Base-by-base conservation (phyloP, 2,113 vertebrate genomes). In the Peucedramus taeniatus region DNA sequence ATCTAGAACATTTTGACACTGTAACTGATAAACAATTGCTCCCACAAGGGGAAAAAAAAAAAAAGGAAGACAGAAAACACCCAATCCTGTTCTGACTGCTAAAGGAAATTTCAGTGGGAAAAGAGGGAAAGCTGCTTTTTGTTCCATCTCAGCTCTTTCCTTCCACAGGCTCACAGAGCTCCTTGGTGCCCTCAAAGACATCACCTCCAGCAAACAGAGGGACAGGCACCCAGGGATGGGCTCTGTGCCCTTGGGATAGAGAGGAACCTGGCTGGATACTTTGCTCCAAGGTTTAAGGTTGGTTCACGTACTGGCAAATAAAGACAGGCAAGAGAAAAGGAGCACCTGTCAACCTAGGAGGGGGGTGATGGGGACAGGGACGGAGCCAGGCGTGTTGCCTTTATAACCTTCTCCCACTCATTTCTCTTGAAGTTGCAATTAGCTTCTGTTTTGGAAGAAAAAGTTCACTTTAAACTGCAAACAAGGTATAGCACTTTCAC, bases 201-300 rank as follows among this genome's bases (percentile, higher is more conserved):
- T 14, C 3, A 3, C 37, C 47, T 91, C 66, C 70, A 30, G 65
- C 1, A 5, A 66, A 47, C 1, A 0, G 13, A 86, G 26, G 37
- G 50, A 51, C 1, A 10, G 79, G 63, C 20, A 80, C 3, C 3
- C 44, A 9, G 5, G 56, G 21, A 54, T 23, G 31, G 61, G 66
- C 61, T 75, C 60, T 17, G 1, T 51, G 42, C 24, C 24, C 37
- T 40, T 33, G 30, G 45, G 69, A 74, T 13, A 15, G 35, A 35
- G 18, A 93, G 28, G 47, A 68, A 86, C 16, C 26, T 3, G 26
- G 9, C 65, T 49, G 44, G 45, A 11, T 21, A 27, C 88, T 83
- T n/a, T 68, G 49, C 68, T 83, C 5, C 0, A 0, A 31, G 53
- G 17, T 50, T 89, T 71, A 59, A 40, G 13, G 35, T 11, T 68